Evolutionary conservation across 2,888 invertebrate genomes (phyloP).

Genomic region (Sinodicranocentrus sp.): DNA sequence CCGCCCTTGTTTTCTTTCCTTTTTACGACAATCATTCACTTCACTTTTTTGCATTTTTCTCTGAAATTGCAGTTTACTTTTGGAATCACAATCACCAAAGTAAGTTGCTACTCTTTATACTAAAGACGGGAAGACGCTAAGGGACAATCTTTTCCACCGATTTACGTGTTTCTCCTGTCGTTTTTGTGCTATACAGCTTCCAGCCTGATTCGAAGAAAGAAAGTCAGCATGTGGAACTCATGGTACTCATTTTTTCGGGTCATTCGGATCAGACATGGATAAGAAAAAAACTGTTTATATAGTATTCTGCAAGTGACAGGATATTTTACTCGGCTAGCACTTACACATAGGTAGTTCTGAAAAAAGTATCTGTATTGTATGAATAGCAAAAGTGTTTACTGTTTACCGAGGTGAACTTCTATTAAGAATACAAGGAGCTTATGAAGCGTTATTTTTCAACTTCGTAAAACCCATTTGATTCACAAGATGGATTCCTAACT

Average conservation of each 20-base stretch:
- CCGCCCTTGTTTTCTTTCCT: no score
- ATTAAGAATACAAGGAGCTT: constrained; percentile 10
- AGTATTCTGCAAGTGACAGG: no score
- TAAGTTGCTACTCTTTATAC: not conserved
- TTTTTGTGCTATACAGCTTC: not conserved
- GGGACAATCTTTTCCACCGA: not conserved
- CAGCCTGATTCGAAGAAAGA: not conserved
- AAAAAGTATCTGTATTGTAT: no score
- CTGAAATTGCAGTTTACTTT: no score
- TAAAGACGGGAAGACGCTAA: not conserved
- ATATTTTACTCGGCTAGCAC: no score
- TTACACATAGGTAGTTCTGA: no score
- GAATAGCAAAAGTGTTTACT: not conserved
- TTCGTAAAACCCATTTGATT: not conserved
- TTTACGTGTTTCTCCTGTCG: not conserved
- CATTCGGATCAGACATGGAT: no score
- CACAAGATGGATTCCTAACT: constrained; percentile 11
- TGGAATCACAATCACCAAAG: no score
- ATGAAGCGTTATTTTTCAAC: not conserved
- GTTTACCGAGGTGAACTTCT: no score
- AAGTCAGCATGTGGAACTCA: not conserved
- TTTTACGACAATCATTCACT: no score
- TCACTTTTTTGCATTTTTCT: no score
- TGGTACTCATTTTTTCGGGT: not conserved
- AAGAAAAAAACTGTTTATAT: no score